A percentile compares a stretch with the other conserved stretches of the same genome.
phyloP scores from a whole-genome alignment of 2,797 vertebrate genomes.

The Miichthys miiuy region DNA sequence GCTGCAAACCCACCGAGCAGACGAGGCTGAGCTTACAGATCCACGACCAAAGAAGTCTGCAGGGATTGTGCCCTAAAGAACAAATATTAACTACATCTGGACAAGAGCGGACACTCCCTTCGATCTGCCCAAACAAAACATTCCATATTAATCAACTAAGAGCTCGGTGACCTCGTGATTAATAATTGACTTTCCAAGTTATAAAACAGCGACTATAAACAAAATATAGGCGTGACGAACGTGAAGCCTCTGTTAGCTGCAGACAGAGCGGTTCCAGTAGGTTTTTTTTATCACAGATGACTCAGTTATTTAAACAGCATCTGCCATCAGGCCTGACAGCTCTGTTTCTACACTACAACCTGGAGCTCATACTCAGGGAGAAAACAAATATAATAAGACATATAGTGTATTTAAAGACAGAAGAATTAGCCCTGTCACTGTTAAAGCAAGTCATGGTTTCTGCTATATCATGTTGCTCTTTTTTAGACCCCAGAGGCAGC shows the following conservation, averaged over 20 bases:
- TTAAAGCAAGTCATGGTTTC: neutral
- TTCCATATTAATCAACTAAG: conserved; percentile 32
- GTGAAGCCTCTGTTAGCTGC: neutral
- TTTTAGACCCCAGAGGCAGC: neutral
- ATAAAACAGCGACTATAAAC: conserved; percentile 18
- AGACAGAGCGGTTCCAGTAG: neutral
- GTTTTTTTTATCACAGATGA: neutral
- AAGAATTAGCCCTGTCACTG: neutral
- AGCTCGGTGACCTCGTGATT: neutral
- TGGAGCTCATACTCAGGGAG: neutral
- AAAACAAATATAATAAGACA: neutral
- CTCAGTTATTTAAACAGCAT: neutral
- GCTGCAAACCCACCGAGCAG: conserved; percentile 8
- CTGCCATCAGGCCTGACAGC: neutral
- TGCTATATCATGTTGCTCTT: neutral
- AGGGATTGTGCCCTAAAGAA: conserved; percentile 29
- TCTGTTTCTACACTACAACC: neutral
- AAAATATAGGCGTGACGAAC: neutral
- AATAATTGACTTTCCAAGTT: conserved; percentile 19
- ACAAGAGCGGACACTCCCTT: conserved; percentile 32
- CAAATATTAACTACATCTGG: conserved; percentile 62
- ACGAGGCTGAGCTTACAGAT: neutral
- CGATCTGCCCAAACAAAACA: conserved; percentile 52
- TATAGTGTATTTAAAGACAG: neutral
- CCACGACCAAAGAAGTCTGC: conserved; percentile 7